A percentile compares a stretch with the other conserved stretches of the same genome.
Evolutionary conservation across 23 tunicate species (phyloP).

Genomic region (Aplidium turbinatum): DNA sequence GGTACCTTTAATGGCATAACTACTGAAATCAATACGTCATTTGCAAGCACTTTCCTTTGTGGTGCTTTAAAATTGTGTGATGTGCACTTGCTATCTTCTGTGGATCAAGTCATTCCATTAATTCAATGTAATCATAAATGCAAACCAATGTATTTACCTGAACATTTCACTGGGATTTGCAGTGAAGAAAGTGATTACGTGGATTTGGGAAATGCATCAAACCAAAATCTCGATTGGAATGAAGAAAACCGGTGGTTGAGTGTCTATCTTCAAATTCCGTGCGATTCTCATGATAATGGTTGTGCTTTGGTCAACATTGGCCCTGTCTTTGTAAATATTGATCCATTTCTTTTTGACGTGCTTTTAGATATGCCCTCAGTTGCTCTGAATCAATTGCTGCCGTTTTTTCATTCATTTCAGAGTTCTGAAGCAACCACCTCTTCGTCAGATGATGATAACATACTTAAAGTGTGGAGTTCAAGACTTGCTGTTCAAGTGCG

Average conservation of each 20-base stretch:
- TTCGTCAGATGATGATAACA: neutral
- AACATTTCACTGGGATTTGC: too few relatives aligned
- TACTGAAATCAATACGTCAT: constrained; percentile 27
- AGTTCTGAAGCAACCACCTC: neutral
- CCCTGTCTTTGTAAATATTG: constrained; percentile 20
- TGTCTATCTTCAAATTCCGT: constrained; percentile 30
- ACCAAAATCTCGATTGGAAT: constrained; percentile 16
- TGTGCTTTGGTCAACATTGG: constrained; percentile 34
- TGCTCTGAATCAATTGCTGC: constrained; percentile 28
- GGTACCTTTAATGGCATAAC: constrained; percentile 6
- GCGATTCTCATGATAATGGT: neutral
- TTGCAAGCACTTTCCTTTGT: constrained; percentile 25
- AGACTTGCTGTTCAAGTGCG: constrained; percentile 40
- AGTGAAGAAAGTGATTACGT: too few relatives aligned
- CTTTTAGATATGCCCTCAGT: constrained; percentile 29
- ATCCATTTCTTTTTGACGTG: constrained; percentile 1
- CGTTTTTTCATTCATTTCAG: neutral
- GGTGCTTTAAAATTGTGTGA: constrained; percentile 40
- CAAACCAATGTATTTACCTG: constrained; percentile 5
- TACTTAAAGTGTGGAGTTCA: neutral
- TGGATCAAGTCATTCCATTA: constrained; percentile 9
- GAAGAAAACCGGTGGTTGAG: constrained; percentile 47
- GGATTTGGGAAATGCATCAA: too few relatives aligned
- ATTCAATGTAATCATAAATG: constrained; percentile 26
- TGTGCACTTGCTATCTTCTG: constrained; percentile 17